Evolutionary conservation across 2,888 invertebrate genomes (phyloP), one percentile per base, ranked within the genome.

Genomic region (Cheilosia urbana): DNA sequence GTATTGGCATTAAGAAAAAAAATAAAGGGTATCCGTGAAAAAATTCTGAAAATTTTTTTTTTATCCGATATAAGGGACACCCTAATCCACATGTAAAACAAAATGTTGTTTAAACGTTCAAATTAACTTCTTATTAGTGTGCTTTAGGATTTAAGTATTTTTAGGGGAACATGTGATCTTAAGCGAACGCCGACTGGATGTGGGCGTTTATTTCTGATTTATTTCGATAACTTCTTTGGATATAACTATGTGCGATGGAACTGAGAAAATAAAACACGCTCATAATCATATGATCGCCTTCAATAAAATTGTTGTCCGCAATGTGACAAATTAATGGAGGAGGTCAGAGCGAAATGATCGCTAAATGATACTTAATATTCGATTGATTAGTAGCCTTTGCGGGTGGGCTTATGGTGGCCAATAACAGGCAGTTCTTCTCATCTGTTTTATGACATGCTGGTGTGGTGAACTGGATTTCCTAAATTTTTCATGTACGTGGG

Each of bases 321-420:
- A 78, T 66, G 68, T 73, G 83, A 83, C 83, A 83, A 83, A 83
- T 83, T 78, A 68, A 47, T 78, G 73, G 78, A 77, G 49, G 63
- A 58, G 72, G 78, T 73, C 68, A 55, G 66, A 66, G 49, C 57
- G 66, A 78, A 72, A 78, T 78, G 78, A 73, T 73, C 72, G 72
- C 72, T 62, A 73, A 69, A 72, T 51, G 72, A 82, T 66, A 73
- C 51, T 78, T 78, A 73, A 83, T 83, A 82, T 77, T 78, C 78
- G 49, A 83, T 83, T 83, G 78, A 73, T 78, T 68, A 72, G 66
- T 71, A 55, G 47, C 55, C 30, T 57, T 42, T 19, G 62, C 47
- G 78, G 82, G 65, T 47, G 60, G 57, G 2, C 42, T 47, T 24
- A 42, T 49, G 24, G 27, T 51, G 34, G 19, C 5, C 21, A 19